Conservation (phyloP, 2,888 invertebrate genomes). For the Papilio elwesi region DNA sequence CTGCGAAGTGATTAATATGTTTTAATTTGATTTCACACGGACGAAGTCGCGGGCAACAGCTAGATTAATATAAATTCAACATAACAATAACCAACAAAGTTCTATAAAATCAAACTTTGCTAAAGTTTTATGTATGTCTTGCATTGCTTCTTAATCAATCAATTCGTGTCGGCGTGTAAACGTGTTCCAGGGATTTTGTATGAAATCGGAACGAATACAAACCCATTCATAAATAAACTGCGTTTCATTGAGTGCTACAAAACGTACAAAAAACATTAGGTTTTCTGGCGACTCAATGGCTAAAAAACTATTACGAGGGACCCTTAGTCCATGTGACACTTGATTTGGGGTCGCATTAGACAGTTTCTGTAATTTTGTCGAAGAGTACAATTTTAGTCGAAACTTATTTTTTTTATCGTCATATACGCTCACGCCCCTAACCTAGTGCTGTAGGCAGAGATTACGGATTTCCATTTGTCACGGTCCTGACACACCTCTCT, state of each 20-base stretch:
- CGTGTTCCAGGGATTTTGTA: constrained; percentile 27
- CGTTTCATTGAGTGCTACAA: constrained; percentile 45
- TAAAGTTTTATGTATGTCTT: no score
- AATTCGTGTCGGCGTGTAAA: constrained; percentile 23
- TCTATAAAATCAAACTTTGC: not conserved
- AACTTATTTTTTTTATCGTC: no score
- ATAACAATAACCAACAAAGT: no score
- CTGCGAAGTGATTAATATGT: no score
- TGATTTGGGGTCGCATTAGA: not conserved
- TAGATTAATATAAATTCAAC: no score
- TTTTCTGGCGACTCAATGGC: constrained; percentile 40
- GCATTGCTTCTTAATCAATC: no score
- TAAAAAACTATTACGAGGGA: constrained; percentile 49
- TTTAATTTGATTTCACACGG: no score
- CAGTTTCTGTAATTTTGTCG: not conserved
- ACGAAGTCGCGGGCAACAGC: no score
- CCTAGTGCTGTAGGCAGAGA: no score
- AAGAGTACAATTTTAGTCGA: not conserved
- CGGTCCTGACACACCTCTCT: no score
- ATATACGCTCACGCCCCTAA: no score
- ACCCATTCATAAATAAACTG: constrained; percentile 36
- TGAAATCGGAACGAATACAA: constrained; percentile 28
- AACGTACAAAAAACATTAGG: constrained; percentile 46
- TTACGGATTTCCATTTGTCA: no score
- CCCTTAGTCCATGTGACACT: not conserved